A percentile compares a stretch with the other conserved stretches of the same genome.
These are phyloP conservation scores for Agrenia bidenticulata DNA, from an alignment of 2,888 invertebrate genomes.

Conservation along the genomic window DNA sequence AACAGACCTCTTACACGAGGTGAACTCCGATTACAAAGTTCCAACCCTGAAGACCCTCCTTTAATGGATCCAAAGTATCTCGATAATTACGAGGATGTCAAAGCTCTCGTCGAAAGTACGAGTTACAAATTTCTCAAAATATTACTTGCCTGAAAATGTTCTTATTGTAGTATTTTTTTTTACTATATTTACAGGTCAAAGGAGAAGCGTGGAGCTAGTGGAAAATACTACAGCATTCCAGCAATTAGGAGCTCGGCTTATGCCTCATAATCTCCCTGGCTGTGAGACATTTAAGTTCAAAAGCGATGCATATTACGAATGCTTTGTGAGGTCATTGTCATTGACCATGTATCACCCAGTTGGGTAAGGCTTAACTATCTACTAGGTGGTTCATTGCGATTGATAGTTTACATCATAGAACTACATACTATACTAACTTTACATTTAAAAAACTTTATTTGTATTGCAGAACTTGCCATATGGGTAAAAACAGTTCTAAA, in stretches of 20 bases:
- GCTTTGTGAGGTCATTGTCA: slow-evolving; percentile 31
- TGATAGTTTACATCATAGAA: neutral
- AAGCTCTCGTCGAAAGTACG: slow-evolving; percentile 32
- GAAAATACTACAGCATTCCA: slow-evolving; percentile 44
- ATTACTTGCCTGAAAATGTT: neutral
- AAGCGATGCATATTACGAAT: slow-evolving; percentile 49
- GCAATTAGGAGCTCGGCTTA: slow-evolving; percentile 40
- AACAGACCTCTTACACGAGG: slow-evolving; percentile 38
- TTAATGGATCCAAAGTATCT: slow-evolving; percentile 41
- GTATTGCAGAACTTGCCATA: slow-evolving; percentile 14
- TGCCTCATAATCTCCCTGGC: slow-evolving; percentile 40
- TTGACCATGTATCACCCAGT: slow-evolving; percentile 41
- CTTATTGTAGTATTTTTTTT: neutral
- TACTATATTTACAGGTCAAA: neutral
- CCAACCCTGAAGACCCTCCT: slow-evolving; percentile 29
- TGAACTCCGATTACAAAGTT: slow-evolving; percentile 24
- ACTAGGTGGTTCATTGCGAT: no score
- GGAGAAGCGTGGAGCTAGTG: slow-evolving; percentile 31
- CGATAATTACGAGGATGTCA: slow-evolving; percentile 35
- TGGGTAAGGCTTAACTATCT: slow-evolving; percentile 11
- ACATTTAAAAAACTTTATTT: neutral
- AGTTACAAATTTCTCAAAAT: neutral
- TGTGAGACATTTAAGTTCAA: slow-evolving; percentile 40
- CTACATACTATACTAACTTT: neutral
- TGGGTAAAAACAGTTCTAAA: slow-evolving; percentile 27